A percentile compares a stretch with the other conserved stretches of the same genome.
These are phyloP conservation scores for Eriocheir sinensis DNA, from an alignment of 1,140 invertebrate genomes.

Conservation along the genomic window DNA sequence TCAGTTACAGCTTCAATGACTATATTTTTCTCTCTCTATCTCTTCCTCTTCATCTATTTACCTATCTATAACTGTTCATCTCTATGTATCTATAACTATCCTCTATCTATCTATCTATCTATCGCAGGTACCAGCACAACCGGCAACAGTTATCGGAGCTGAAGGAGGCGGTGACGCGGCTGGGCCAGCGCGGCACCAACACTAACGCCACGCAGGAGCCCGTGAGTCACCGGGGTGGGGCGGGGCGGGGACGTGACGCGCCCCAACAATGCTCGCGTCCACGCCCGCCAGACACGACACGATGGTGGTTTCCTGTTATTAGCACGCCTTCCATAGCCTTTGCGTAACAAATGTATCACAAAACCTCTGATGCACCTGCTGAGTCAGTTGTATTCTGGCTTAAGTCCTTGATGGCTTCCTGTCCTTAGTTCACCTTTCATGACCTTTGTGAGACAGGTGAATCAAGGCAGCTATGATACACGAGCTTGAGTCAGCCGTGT, in stretches of 20 bases:
- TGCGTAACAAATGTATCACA: no score
- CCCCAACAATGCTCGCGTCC: not conserved
- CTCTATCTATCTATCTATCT: not conserved
- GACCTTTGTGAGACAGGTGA: no score
- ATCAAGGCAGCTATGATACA: no score
- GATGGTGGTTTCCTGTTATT: no score
- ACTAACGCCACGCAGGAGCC: not conserved
- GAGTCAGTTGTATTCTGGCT: no score
- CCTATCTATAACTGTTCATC: not conserved
- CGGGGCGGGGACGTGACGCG: not conserved
- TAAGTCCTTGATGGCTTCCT: no score
- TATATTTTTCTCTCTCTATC: conserved; percentile 43
- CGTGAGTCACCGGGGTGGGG: not conserved
- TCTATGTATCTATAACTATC: not conserved
- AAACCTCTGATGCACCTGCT: no score
- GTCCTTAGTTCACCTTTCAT: no score
- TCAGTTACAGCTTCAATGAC: not conserved
- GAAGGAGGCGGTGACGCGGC: conserved; percentile 48
- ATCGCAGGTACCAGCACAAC: conserved; percentile 56
- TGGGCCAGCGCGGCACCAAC: not conserved
- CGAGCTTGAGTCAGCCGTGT: no score
- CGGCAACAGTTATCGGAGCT: conserved; percentile 58
- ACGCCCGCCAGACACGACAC: no score
- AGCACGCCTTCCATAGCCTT: no score
- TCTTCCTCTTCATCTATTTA: not conserved